Evolutionary conservation across 1,140 invertebrate genomes (phyloP), one percentile per base, ranked within the genome.

Genomic region (Platorchestia sp.): DNA sequence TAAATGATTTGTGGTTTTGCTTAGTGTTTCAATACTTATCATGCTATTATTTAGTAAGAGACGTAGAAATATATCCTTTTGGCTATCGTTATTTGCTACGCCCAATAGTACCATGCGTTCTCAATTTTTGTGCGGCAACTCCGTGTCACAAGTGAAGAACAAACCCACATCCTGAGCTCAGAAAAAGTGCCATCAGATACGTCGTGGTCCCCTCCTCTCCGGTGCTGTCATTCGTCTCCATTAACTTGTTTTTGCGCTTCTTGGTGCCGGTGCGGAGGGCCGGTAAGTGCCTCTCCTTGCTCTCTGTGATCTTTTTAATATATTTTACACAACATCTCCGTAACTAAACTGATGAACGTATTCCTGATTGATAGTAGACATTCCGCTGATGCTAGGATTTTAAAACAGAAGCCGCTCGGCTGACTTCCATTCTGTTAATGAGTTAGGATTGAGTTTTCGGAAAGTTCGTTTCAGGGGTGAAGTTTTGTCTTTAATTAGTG

Each of bases 191-290:
- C 91, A 42, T 45, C 87, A 90, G 87, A 93, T 93, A 93, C 44
- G 91, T 45, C 91, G 91, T 41, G 91, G 41, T 44, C 91, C 91
- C 91, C 91, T 93, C 91, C 44, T 47, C 43, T 93, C 43, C 10
- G 91, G 3, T 93, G 91, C 44, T 93, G 91, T 93, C 91, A 93
- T 93, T 93, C 91, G 91, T 93, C 91, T 93, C 91, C 91, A 93
- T 93, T 93, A 93, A 42, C 44, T 6, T 44, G 91, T 93, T 93
- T 93, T 93, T 93, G 91, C 91, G 45, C 91, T 93, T 47, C 91
- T 45, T 44, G 14, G 44, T 47, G 91, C 91, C 40, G 41, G 44
- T 47, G 6, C 44, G 41, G 1, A 93, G 44, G 91, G 45, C 41
- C 91, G 45, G 7, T 93, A 93, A 93, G 91, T 93, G 91, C 91